Evolutionary conservation across 2,888 invertebrate species (phyloP).

Genomic region (Tridacna gigas): DNA sequence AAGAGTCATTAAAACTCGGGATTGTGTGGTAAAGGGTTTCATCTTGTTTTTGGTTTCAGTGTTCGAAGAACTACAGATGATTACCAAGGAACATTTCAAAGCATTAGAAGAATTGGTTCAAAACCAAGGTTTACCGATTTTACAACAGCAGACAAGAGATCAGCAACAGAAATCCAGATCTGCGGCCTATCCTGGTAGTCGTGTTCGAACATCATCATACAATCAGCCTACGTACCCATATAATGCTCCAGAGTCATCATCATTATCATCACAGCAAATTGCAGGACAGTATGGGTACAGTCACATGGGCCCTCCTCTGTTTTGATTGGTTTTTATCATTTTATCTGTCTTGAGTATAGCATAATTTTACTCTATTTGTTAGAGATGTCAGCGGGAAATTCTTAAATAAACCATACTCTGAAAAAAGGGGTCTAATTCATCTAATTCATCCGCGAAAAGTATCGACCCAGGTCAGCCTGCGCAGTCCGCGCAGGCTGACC

Average conservation of each 20-base stretch:
- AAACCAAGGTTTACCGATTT: conserved; percentile 67
- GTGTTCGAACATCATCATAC: conserved; percentile 56
- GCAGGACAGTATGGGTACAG: conserved; percentile 10
- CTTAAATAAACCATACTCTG: too few species aligned
- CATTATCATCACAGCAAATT: background rate
- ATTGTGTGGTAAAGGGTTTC: too few species aligned
- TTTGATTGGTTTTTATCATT: background rate
- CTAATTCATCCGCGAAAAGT: too few species aligned
- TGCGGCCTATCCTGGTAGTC: background rate
- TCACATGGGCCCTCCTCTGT: conserved; percentile 2
- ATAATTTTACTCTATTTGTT: too few species aligned
- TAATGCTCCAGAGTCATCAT: background rate
- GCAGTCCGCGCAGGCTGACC: too few species aligned
- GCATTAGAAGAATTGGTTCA: conserved; percentile 69
- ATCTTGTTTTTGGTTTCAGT: conserved; percentile 65
- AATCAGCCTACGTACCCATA: conserved; percentile 31
- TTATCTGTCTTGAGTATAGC: too few species aligned
- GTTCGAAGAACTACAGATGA: conserved; percentile 76
- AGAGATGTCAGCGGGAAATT: too few species aligned
- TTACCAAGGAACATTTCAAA: conserved; percentile 74
- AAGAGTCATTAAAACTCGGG: background rate
- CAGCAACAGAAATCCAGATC: conserved; percentile 32
- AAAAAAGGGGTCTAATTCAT: too few species aligned
- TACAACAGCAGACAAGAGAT: conserved; percentile 63
- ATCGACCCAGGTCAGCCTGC: too few species aligned